Conservation (phyloP, 2,113 vertebrate species). For the Gavialis gangeticus region DNA sequence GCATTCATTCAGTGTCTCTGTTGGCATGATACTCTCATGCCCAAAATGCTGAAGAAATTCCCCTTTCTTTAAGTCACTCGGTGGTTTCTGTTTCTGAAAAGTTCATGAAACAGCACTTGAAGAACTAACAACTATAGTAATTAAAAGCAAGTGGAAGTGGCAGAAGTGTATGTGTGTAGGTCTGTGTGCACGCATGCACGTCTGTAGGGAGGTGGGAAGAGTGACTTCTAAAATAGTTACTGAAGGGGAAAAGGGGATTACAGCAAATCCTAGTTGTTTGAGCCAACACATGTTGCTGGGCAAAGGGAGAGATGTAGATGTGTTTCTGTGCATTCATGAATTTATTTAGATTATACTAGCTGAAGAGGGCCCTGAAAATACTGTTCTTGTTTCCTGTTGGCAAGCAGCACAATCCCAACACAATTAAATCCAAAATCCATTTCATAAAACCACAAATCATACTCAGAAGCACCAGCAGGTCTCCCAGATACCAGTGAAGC, state of each 20-base stretch:
- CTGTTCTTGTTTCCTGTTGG: slow-evolving; percentile 46
- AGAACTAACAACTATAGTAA: background rate
- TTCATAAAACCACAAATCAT: slow-evolving; percentile 53
- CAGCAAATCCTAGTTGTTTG: slow-evolving; percentile 19
- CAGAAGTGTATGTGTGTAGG: background rate
- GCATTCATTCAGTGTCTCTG: background rate
- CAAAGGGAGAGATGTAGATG: background rate
- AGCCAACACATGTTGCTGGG: slow-evolving; percentile 48
- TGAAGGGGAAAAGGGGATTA: slow-evolving; percentile 57
- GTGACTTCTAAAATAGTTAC: slow-evolving; percentile 25
- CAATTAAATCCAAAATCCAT: slow-evolving; percentile 64
- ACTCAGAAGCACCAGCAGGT: background rate
- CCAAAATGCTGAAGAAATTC: background rate
- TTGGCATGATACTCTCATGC: background rate
- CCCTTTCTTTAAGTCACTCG: background rate
- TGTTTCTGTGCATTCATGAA: slow-evolving; percentile 50
- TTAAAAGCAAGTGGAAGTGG: background rate
- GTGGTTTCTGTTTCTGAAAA: background rate
- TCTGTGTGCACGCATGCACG: background rate
- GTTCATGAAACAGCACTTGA: background rate
- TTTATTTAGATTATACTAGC: slow-evolving; percentile 34
- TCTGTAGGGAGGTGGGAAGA: background rate
- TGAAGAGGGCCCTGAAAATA: slow-evolving; percentile 46
- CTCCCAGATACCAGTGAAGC: background rate
- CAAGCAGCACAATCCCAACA: slow-evolving; percentile 50